Evolutionary conservation across 2,797 vertebrate species (phyloP).

Genomic region (Lepidocolaptes lacrymiger): DNA sequence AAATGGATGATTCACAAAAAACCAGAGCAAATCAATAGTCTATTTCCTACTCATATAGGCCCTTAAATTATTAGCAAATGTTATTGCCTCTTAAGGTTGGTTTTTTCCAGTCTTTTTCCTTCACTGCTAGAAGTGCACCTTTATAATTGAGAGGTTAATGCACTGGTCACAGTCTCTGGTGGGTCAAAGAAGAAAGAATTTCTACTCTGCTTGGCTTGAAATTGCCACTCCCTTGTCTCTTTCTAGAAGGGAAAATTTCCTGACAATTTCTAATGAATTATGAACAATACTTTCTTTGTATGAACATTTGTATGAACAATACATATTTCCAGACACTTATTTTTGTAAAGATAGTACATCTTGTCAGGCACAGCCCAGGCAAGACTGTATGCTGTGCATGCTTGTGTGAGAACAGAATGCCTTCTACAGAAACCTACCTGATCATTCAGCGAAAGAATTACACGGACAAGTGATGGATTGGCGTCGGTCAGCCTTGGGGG

Average conservation of each 20-base stretch:
- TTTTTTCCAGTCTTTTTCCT: background rate
- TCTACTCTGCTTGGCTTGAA: background rate
- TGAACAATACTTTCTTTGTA: background rate
- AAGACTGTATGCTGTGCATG: background rate
- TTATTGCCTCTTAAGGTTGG: background rate
- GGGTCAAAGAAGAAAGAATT: background rate
- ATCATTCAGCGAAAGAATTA: background rate
- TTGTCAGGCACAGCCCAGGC: background rate
- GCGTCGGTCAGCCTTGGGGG: background rate
- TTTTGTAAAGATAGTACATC: background rate
- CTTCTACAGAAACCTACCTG: slow-evolving; percentile 19
- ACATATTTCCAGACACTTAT: background rate
- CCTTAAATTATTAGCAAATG: background rate
- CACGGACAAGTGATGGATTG: background rate
- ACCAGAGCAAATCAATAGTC: background rate
- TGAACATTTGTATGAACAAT: too few species aligned
- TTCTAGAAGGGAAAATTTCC: background rate
- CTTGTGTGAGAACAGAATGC: rapidly evolving
- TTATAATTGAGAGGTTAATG: background rate
- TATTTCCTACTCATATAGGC: background rate
- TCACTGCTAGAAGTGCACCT: background rate
- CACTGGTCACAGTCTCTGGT: background rate
- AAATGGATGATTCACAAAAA: background rate
- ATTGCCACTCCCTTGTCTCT: background rate
- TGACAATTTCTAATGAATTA: background rate